Base-by-base conservation (phyloP, 2,888 invertebrate species). In the Platypus cylindrus region DNA sequence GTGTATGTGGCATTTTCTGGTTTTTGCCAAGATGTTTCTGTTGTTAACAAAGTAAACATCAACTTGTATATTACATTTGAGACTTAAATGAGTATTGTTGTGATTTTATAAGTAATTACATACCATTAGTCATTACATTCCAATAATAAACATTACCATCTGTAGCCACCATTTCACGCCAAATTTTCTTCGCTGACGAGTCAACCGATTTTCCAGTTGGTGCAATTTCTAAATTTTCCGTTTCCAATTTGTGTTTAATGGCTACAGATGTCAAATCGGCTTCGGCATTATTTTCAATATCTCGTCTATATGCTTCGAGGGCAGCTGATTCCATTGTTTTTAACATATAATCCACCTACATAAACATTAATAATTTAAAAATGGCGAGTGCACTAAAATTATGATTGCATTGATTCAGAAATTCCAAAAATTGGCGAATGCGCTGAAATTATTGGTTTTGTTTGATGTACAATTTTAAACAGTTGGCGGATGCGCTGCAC, bases 281-380 rank as follows among this genome's bases (percentile, higher is more conserved):
- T 2, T 75, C 74, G 13, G 46, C 37, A 65, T 75, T 74, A 40
- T 65, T 69, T 52, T 77, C 77, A 1, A 91, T 72, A 62, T 94
- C 93, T 59, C 78, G 82, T 41, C 83, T 66, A 52, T 90, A 89
- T 0, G 93, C 86, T 47, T 77, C 79, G 74, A 90, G 67, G 0
- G 90, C 93, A 11, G 85, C 89, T 54, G 77, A 71, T 63, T 94
- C 93, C 84, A 94, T 93, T 60, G 81, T 79, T 44, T 75, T 75
- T 45, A 94, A 71, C 39, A 87, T 81, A 45, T 69, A 67, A 53
- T 85, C 82, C 52, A 81, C 24, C 38, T 41, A 25, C 14, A 37
- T n/a, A n/a, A n/a, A n/a, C n/a, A 18, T 27, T 18, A 14, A 4
- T n/a, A 17, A 16, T 29, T 13, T 29, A 14, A 4, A 13, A 29